These are phyloP conservation scores for Sebastes steindachneri DNA, from an alignment of 2,797 vertebrate genomes.

Conservation along the genomic window DNA sequence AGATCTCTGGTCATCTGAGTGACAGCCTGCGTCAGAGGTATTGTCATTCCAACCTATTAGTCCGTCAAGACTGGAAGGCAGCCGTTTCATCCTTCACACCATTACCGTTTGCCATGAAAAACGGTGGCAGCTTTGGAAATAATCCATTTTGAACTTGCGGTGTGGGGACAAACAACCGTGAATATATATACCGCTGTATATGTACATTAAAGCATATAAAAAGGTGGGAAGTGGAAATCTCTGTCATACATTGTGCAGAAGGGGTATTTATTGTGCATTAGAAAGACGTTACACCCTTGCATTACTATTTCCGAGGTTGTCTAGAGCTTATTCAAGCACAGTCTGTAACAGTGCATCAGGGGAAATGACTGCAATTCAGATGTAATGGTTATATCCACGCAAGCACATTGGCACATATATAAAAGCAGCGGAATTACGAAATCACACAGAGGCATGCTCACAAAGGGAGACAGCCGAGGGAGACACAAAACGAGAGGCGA, in stretches of 20 bases:
- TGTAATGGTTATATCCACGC: neutral
- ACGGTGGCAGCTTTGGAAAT: constrained; percentile 10
- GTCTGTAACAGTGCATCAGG: neutral
- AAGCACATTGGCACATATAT: neutral
- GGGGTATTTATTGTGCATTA: neutral
- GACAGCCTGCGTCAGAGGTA: constrained; percentile 26
- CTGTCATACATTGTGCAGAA: neutral
- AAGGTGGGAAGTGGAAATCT: neutral
- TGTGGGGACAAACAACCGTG: neutral
- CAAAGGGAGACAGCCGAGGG: neutral
- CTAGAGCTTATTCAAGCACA: neutral
- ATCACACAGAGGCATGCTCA: neutral
- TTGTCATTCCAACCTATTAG: constrained; percentile 51
- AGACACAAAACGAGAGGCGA: constrained; percentile 9
- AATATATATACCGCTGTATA: neutral
- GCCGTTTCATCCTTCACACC: constrained; percentile 9
- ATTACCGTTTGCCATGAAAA: constrained; percentile 14
- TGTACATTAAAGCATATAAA: neutral
- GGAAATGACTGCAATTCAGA: neutral
- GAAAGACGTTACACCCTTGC: neutral
- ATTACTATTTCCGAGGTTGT: neutral
- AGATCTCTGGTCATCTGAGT: constrained; percentile 32
- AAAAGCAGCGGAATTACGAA: neutral
- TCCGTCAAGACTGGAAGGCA: constrained; percentile 25
- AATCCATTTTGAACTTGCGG: constrained; percentile 7